phyloP scores from a whole-genome alignment of 2,888 invertebrate species.

The Drosophila mimetica region DNA sequence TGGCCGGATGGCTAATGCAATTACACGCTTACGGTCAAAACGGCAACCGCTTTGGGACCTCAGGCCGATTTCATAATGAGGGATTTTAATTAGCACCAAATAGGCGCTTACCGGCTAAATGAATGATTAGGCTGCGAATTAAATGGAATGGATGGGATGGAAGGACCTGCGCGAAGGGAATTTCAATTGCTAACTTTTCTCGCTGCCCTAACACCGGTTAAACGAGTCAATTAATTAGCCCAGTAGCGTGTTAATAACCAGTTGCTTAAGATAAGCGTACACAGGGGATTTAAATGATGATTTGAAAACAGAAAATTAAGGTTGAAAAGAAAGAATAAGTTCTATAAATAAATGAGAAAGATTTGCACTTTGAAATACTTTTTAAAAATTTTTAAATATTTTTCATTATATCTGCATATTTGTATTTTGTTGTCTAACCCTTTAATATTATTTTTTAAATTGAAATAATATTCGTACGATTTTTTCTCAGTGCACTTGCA shows the following conservation, averaged over 20 bases:
- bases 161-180: neutral
- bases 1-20: constrained; percentile 69
- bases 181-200: neutral
- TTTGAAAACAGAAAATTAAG: neutral
- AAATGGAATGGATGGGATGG: neutral
- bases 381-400: no score
- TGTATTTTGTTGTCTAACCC: no score
- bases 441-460: no score
- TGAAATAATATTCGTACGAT: no score
- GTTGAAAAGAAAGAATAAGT: neutral
- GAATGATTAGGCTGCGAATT: constrained; percentile 23
- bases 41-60: constrained; percentile 51
- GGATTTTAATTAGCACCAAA: constrained; percentile 80
- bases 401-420: no score
- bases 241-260: constrained; percentile 69
- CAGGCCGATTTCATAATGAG: constrained; percentile 74
- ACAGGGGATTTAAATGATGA: neutral
- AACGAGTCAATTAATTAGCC: constrained; percentile 73
- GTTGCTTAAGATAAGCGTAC: constrained; percentile 60
- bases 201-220: constrained; percentile 34
- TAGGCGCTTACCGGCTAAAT: constrained; percentile 39
- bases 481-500: constrained; percentile 15
- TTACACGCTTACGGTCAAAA: constrained; percentile 78
- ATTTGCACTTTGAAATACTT: no score
- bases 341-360: no score